Evolutionary conservation across 2,888 invertebrate genomes (phyloP), one percentile per base, ranked within the genome.

Genomic region (Platycheirus rosarum): DNA sequence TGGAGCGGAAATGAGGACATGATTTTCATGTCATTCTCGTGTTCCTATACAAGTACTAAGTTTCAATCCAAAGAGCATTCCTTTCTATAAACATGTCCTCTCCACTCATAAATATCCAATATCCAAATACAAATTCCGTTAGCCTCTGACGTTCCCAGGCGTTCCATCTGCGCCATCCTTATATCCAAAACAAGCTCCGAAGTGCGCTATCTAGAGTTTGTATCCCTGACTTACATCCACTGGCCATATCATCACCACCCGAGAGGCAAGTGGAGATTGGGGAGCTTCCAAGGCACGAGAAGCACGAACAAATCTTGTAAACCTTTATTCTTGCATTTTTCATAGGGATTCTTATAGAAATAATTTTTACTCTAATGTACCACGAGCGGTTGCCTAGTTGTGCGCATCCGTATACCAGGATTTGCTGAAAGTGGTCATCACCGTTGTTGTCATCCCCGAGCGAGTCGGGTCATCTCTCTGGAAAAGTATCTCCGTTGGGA

Each of bases 121-220:
- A 82, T 77, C 82, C 68, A 77, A 73, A 82, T 82, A 82, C 82
- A 82, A 82, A 82, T 82, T 82, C 82, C 82, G 82, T 82, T 82
- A 82, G 82, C 82, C 82, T 73, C 82, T 71, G 82, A 70, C 55
- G 49, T 76, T 71, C 77, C 77, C 76, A 71, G 79, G 63, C 68
- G 79, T 79, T 75, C 70, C 76, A 70, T 76, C 48, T 44, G 46
- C n/a, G n/a, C 68, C 37, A 53, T 16, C 60, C 44, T 60, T 29
- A 23, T 53, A 35, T 8, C 2, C 2, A 9, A 29, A 74, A 70
- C 70, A 62, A 68, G 66, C 51, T 57, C 32, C 63, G 32, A 74
- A 68, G 74, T 79, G 78, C 60, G 60, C 74, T 79, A 79, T 79
- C 78, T 79, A 9, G 53, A 79, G 74, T 74, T 79, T 68, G 78